A percentile compares a stretch with the other conserved stretches of the same genome.
These are phyloP conservation scores for Taenioides sp. DNA, from an alignment of 2,797 vertebrate species.

Conservation along the genomic window DNA sequence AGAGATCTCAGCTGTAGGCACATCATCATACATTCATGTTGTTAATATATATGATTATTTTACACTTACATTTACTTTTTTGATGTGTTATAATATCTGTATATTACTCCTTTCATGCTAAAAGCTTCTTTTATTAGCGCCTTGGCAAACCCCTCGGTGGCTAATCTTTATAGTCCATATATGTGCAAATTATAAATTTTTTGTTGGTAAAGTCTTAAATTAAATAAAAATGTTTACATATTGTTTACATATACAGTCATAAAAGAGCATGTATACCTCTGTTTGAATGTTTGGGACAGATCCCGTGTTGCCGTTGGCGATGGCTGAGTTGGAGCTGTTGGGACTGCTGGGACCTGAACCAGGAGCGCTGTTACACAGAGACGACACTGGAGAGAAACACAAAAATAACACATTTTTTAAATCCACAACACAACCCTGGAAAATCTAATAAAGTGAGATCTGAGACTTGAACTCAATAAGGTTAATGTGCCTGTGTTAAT, in stretches of 20 bases:
- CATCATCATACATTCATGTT: slow-evolving; percentile 11
- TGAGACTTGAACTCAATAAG: neutral
- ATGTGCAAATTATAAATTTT: too few relatives aligned
- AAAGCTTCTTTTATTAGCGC: too few relatives aligned
- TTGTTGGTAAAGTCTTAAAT: neutral
- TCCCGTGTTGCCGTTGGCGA: slow-evolving; percentile 86
- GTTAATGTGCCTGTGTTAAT: neutral
- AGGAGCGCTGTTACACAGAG: slow-evolving; percentile 87
- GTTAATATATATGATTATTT: neutral
- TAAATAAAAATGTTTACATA: neutral
- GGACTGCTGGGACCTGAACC: slow-evolving; percentile 92
- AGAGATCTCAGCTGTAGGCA: slow-evolving; percentile 85
- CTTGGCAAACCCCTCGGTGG: too few relatives aligned
- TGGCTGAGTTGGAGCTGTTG: slow-evolving; percentile 86
- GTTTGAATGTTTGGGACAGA: slow-evolving; percentile 89
- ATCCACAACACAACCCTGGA: neutral
- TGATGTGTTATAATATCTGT: too few relatives aligned
- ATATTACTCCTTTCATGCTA: too few relatives aligned
- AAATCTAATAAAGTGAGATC: neutral
- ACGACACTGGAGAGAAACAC: slow-evolving; percentile 74
- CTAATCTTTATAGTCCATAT: too few relatives aligned
- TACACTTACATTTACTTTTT: neutral
- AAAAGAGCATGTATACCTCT: slow-evolving; percentile 69
- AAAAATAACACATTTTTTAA: neutral
- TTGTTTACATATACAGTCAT: neutral